Base-by-base conservation (phyloP, 2,113 vertebrate species). In the Todiramphus saurophagus region DNA sequence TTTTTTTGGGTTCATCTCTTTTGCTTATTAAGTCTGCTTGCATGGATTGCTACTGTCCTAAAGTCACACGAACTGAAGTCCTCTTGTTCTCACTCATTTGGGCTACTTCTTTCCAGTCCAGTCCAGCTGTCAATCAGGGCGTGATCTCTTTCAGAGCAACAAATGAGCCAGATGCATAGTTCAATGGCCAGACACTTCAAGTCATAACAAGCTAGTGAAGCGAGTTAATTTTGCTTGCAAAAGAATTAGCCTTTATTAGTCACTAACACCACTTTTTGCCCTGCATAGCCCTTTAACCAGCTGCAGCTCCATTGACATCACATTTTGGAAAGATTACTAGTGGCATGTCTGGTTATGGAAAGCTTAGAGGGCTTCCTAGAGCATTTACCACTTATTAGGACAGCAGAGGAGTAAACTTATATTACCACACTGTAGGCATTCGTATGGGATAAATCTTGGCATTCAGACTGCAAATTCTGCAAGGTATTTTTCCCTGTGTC, bases 131-230 rank as follows among this genome's bases (percentile, higher is more conserved):
- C 95, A 94, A 83, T 97, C 95, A 96, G 94, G 46, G 50, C 66
- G 43, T 8, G 2, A 96, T 83, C 96, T 96, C 91, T 96, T 97
- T 97, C 94, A 97, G 83, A 96, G 84, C 89, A 97, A 76, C 97
- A 97, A 98, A 96, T 96, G 94, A 97, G 94, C 93, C 96, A 97
- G 94, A 97, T 94, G 96, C 94, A 90, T 44, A 96, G 91, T 78
- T 96, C 94, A 97, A 96, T 66, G 55, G 82, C 94, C 96, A 97
- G 97, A 97, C 96, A 94, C 96, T 96, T 97, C 96, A 97, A 98
- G 97, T 97, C 96, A 97, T 97, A 98, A 98, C 96, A 97, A 97
- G 94, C 89, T 76, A 96, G 91, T 95, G 94, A 97, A 96, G 97
- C 82, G 48, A 97, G 90, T 82, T 97, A 97, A 98, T 97, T 96